Evolutionary conservation across 1,140 invertebrate species (phyloP).

Genomic region (Ips nitidus): DNA sequence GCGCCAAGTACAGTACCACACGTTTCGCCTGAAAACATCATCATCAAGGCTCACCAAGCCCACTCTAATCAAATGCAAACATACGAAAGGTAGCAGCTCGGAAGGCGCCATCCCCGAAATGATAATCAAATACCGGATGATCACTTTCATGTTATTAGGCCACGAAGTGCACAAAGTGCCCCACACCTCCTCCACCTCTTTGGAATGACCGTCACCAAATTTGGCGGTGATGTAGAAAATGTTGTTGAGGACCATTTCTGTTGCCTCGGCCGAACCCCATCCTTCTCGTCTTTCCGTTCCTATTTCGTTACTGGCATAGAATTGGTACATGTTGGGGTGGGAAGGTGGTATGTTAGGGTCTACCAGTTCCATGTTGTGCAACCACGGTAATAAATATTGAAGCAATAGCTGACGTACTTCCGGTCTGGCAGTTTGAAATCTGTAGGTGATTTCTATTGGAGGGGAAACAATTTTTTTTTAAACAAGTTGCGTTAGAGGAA

Average conservation of each 20-base stretch:
- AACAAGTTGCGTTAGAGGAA: not conserved
- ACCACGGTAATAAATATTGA: conserved; percentile 93
- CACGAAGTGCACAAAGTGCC: conserved; percentile 91
- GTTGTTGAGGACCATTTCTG: conserved; percentile 99
- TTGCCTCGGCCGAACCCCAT: conserved; percentile 97
- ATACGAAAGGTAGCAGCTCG: conserved; percentile 86
- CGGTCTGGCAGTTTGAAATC: conserved; percentile 92
- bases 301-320: conserved; percentile 72
- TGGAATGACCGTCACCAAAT: conserved; percentile 94
- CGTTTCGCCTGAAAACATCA: conserved; percentile 77
- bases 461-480: not conserved
- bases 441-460: conserved; percentile 87
- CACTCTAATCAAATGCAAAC: conserved; percentile 37
- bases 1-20: conserved; percentile 88
- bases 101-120: conserved; percentile 93
- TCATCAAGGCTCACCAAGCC: not conserved
- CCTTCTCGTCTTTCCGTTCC: conserved; percentile 78
- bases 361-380: conserved; percentile 97
- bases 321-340: conserved; percentile 79
- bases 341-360: conserved; percentile 91
- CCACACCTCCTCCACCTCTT: conserved; percentile 96
- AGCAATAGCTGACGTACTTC: conserved; percentile 86
- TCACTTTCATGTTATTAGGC: conserved; percentile 96
- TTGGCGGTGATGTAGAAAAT: conserved; percentile 97
- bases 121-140: conserved; percentile 96